phyloP scores from a whole-genome alignment of 2,888 invertebrate species.

The Heliconius hortense region DNA sequence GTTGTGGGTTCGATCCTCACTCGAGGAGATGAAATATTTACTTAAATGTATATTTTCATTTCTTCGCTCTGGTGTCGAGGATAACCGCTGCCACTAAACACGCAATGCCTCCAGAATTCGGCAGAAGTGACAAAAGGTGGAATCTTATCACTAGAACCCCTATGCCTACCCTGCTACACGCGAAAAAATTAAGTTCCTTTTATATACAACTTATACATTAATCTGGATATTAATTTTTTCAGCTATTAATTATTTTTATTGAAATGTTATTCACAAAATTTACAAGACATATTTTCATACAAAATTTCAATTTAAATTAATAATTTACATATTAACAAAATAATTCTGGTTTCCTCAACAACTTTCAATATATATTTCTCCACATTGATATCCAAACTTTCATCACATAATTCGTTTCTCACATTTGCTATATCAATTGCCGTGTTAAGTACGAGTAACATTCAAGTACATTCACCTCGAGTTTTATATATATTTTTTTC shows the following conservation, averaged over 20 bases:
- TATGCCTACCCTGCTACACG: neutral
- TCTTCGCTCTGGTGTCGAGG: no score
- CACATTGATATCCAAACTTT: conserved; percentile 4
- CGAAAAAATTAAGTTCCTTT: neutral
- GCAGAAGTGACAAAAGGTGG: no score
- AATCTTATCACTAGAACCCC: no score
- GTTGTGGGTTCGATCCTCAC: no score
- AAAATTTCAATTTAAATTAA: no score
- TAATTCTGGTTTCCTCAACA: neutral
- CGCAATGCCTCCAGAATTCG: no score
- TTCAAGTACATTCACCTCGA: conserved; percentile 61
- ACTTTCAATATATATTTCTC: neutral
- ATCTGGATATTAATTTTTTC: neutral
- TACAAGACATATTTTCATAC: neutral
- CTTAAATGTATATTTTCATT: no score
- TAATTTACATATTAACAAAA: neutral
- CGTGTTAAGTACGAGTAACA: conserved; percentile 38
- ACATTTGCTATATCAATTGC: conserved; percentile 49
- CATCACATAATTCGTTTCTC: conserved; percentile 35
- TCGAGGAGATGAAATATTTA: no score
- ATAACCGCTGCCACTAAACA: no score
- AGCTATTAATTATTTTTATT: neutral
- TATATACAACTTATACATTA: neutral
- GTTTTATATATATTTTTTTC: conserved; percentile 52
- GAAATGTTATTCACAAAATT: neutral